Evolutionary conservation across 2,797 vertebrate species (phyloP), one percentile per base, ranked within the genome.

Genomic region (Rhadinocentrus ornatus): DNA sequence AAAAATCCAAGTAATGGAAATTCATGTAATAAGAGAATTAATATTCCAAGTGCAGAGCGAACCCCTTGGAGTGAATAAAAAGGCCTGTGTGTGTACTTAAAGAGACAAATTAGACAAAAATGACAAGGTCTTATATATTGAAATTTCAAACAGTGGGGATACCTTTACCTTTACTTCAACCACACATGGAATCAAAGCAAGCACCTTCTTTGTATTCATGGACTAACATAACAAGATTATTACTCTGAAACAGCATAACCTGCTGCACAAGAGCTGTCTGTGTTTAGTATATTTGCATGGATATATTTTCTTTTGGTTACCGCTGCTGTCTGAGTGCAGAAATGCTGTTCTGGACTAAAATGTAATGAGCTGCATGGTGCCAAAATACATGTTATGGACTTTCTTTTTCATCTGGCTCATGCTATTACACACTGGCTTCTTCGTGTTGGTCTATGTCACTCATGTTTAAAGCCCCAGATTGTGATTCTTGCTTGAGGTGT

Each of bases 141-240:
- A 78, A 78, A 88, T 80, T 77, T 84, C 80, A 82, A 76, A 86
- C 72, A 68, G 61, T 69, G 62, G 39, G n/a, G n/a, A n/a, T n/a
- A n/a, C n/a, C 75, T 78, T 73, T 63, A 55, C 69, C 39, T 78
- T 75, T 77, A 69, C 67, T 88, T 84, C 54, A 37, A 69, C 48
- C 73, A 62, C 79, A 74, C 62, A 57, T 73, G 76, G 72, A 91
- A 86, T 89, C 81, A 87, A 89, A 83, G 77, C 62, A 64, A 83
- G 72, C 56, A 39, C 71, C 85, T 74, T 69, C 69, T 91, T 90
- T 88, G 78, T 89, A 90, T 91, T 90, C 85, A 91, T 85, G 73
- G 78, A 79, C 74, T 74, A 84, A 86, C 84, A 83, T 81, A 82
- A 88, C 75, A 75, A 70, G 79, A 90, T 88, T 88, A 91, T 89